Percentiles rank a stretch among this genome's conserved stretches.
phyloP scores from a whole-genome alignment of 1,140 invertebrate genomes.

The Cotesia vestalis region DNA sequence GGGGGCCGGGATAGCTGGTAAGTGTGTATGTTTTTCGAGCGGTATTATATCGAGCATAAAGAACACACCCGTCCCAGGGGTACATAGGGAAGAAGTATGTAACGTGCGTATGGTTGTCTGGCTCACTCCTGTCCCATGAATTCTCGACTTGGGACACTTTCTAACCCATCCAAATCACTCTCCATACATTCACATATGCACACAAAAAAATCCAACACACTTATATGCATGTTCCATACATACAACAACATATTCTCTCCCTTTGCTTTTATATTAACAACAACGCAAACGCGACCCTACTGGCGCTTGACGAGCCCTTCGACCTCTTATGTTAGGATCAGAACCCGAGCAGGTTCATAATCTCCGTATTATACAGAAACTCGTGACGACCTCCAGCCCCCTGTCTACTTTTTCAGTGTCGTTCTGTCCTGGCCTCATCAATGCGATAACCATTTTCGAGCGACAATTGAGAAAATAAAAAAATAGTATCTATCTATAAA shows the following conservation, averaged over 20 bases:
- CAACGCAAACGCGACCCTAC: constrained; percentile 19
- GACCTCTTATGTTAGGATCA: constrained; percentile 45
- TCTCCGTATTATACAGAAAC: constrained; percentile 65
- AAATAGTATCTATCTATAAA: constrained; percentile 1
- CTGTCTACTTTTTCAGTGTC: constrained; percentile 52
- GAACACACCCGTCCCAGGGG: constrained; percentile 63
- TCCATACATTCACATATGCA: constrained; percentile 8
- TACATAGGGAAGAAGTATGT: constrained; percentile 50
- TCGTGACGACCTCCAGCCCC: constrained; percentile 49
- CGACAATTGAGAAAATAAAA: constrained; percentile 1
- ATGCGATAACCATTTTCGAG: constrained; percentile 23
- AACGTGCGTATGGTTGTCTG: constrained; percentile 50
- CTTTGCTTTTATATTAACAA: constrained; percentile 24
- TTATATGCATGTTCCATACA: constrained; percentile 25
- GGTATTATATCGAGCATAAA: constrained; percentile 68
- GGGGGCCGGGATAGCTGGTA: constrained; percentile 38
- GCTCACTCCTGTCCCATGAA: constrained; percentile 23
- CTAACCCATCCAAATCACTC: constrained; percentile 40
- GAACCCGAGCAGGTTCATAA: constrained; percentile 64
- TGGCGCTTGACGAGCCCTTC: constrained; percentile 34
- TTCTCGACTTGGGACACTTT: constrained; percentile 43
- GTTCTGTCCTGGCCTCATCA: constrained; percentile 43
- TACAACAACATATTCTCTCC: constrained; percentile 45
- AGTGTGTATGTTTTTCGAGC: constrained; percentile 67
- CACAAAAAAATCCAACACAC: background rate